phyloP scores from a whole-genome alignment of 2,888 invertebrate genomes.

The Epistrophe eligans region DNA sequence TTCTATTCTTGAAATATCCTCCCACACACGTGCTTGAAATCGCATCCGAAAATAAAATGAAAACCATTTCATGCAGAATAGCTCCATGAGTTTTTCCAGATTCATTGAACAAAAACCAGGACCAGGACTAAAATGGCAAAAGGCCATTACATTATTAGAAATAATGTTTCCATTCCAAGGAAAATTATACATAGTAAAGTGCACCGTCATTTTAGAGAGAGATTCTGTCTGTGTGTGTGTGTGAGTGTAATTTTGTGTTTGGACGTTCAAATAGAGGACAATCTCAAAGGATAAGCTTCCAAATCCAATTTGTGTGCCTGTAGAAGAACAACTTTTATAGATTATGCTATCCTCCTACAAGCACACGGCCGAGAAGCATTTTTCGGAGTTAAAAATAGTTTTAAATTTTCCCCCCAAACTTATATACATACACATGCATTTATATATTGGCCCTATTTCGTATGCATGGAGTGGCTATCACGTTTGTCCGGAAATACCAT shows the following conservation, averaged over 20 bases:
- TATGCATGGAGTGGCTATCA: slow-evolving; percentile 43
- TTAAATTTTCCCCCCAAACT: slow-evolving; percentile 4
- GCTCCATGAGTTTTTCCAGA: not conserved
- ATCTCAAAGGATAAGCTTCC: slow-evolving; percentile 54
- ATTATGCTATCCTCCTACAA: not conserved
- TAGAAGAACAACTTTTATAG: slow-evolving; percentile 6
- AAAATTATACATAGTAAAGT: not conserved
- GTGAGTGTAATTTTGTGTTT: not conserved
- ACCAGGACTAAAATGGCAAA: slow-evolving; percentile 12
- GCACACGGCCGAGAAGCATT: not conserved
- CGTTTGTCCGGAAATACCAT: slow-evolving; percentile 47
- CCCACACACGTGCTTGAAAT: not conserved
- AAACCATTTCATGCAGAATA: not conserved
- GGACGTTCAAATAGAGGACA: not conserved
- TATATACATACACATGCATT: not conserved
- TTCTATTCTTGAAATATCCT: slow-evolving; percentile 32
- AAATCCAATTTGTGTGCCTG: slow-evolving; percentile 55
- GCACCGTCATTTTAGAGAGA: slow-evolving; percentile 3
- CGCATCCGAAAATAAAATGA: slow-evolving; percentile 27
- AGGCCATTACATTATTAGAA: slow-evolving; percentile 18
- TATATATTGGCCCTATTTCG: slow-evolving; percentile 37
- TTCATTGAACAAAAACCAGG: slow-evolving; percentile 1
- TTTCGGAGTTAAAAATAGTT: slow-evolving; percentile 54
- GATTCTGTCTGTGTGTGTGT: not conserved
- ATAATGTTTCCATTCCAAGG: slow-evolving; percentile 2